Evolutionary conservation across 2,797 vertebrate species (phyloP).

Genomic region (Acestrorhynchus altus): DNA sequence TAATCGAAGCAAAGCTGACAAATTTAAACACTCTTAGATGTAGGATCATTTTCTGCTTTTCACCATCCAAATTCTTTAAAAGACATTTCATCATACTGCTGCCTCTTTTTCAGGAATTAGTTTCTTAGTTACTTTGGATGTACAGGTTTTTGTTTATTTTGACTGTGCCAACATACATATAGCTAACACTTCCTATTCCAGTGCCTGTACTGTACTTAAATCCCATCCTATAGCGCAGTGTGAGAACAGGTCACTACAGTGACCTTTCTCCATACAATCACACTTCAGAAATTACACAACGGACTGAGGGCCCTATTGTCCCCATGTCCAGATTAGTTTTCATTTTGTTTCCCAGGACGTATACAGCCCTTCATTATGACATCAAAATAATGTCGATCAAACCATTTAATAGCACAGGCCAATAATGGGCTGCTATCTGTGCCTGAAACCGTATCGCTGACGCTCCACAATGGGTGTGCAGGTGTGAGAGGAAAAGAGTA

Average conservation of each 20-base stretch:
- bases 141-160: neutral
- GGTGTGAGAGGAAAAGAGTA: conserved; percentile 75
- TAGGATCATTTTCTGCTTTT: no score
- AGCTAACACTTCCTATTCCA: neutral
- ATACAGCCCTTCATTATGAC: conserved; percentile 60
- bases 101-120: no score
- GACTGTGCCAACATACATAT: neutral
- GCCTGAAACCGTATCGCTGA: conserved; percentile 70
- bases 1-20: no score
- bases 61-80: no score
- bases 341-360: conserved; percentile 64
- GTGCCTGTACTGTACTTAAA: conserved; percentile 34
- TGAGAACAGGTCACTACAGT: conserved; percentile 39
- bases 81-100: no score
- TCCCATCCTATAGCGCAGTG: conserved; percentile 30
- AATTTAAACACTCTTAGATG: no score
- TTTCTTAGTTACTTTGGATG: no score
- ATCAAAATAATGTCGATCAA: conserved; percentile 78
- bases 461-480: conserved; percentile 72
- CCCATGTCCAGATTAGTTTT: conserved; percentile 66
- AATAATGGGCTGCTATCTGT: conserved; percentile 68
- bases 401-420: conserved; percentile 63
- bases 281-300: conserved; percentile 38
- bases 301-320: conserved; percentile 44
- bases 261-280: conserved; percentile 33